Percentiles rank a stretch among this genome's conserved stretches.
phyloP scores from a whole-genome alignment of 2,113 vertebrate genomes.

The Columba livia region DNA sequence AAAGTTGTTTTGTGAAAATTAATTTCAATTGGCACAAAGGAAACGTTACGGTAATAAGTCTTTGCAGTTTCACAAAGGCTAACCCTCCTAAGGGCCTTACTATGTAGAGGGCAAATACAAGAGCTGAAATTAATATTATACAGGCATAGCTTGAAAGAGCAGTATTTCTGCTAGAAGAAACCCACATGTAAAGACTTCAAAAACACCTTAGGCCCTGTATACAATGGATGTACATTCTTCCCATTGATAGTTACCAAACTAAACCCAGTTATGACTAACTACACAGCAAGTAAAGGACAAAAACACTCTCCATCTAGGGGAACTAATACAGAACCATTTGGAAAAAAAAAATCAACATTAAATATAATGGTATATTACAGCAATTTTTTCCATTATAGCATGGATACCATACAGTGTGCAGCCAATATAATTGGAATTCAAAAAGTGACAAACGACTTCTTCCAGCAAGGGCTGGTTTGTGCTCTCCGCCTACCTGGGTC shows the following conservation, averaged over 20 bases:
- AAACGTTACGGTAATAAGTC: not conserved
- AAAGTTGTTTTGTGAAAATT: not conserved
- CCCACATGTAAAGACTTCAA: not conserved
- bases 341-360: not conserved
- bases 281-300: not conserved
- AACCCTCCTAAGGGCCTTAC: not conserved
- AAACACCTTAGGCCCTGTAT: not conserved
- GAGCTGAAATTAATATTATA: not conserved
- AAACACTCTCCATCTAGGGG: not conserved
- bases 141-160: not conserved
- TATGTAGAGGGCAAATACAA: not conserved
- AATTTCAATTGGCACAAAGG: not conserved
- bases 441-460: not conserved
- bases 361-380: not conserved
- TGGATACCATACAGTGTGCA: not conserved
- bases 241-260: not conserved
- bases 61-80: not conserved
- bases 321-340: not conserved
- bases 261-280: not conserved
- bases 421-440: not conserved
- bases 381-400: not conserved
- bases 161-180: not conserved
- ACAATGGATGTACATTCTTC: not conserved
- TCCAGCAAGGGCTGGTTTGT: not conserved
- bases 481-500: not conserved